Evolutionary conservation across 2,888 invertebrate species (phyloP), one percentile per base, ranked within the genome.

Genomic region (Smittia aterrima): DNA sequence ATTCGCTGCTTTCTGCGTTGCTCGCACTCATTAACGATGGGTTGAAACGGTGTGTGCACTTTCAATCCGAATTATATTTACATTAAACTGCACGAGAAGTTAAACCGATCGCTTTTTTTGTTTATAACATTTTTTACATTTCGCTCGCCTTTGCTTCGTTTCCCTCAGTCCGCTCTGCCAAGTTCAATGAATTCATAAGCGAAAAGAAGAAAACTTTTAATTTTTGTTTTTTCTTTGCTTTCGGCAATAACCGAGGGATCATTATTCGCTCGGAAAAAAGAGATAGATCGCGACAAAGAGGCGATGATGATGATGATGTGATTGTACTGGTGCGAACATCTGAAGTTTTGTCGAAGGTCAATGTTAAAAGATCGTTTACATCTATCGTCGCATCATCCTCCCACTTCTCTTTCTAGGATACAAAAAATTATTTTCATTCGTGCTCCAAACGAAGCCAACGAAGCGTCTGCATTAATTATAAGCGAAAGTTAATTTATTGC

Each of bases 101-200:
- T n/a, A n/a, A n/a, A n/a, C 32, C 32, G 32, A 32, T 32, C 32
- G 32, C 32, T 3, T 11, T 47, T 47, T 16, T 47, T 47, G 47
- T 47, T 47, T 47, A 22, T 13, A 22, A 58, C 7, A 18, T 18
- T 58, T 58, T 22, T 58, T 58, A 22, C 18, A 3, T 58, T 58
- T 58, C 47, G 11, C n/a, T n/a, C 16, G 47, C 16, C 16, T 47
- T 47, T 47, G 4, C 22, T 58, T 22, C 58, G 58, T 66, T 38
- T 64, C 22, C 13, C 25, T 64, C 24, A n/a, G 11, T 24, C 24
- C 27, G 18, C 66, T 11, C 18, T 38, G 66, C 66, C 66, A 66
- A 66, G 66, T 66, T 66, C 66, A 66, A 66, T 38, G 66, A 66
- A 38, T 38, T 38, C 66, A 58, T 58, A 58, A 58, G n/a, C 18